Evolutionary conservation across 2,113 vertebrate species (phyloP), one percentile per base, ranked within the genome.

Genomic region (Taurulus bubalis): DNA sequence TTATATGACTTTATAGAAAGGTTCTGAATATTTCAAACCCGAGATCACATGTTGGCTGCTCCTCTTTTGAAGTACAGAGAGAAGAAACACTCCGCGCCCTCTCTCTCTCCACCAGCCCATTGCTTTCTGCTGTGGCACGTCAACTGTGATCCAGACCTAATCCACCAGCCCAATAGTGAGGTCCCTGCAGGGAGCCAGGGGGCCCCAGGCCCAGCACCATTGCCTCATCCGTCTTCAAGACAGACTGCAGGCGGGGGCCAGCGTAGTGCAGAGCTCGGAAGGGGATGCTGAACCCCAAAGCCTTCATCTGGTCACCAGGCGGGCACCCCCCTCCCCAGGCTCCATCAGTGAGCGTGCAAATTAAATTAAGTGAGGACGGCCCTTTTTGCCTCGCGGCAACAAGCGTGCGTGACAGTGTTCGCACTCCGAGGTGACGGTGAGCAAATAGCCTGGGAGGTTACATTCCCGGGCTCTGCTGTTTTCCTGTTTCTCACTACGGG

Each of bases 141-240:
- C 93, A 94, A 79, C 87, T 89, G 85, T 86, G 92, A 94, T 95
- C 89, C 88, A 86, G 74, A 89, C 74, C 90, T 94, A 93, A 94
- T 94, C 90, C 85, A 94, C 90, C 92, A 94, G 87, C 69, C 89
- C 83, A 51, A 75, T 82, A 80, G 83, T 82, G 73, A 75, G 86
- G 87, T 90, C 89, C 89, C 89, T 79, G 85, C 85, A 88, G 85
- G 91, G 79, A 83, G 74, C 76, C 83, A 20, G 30, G 69, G 87
- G 87, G 55, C 85, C 81, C 77, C 49, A 60, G 86, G 84, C 85
- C 86, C 62, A 51, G 70, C 82, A 51, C 82, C 88, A 71, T 74
- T 71, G 75, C 77, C 87, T 91, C 92, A 94, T 95, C 85, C 47
- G 83, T 94, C 93, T 92, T 93, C 58, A 74, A 87, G 87, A 91